A percentile compares a stretch with the other conserved stretches of the same genome.
These are phyloP conservation scores for Zaprionus davidi DNA, from an alignment of 1,140 invertebrate genomes.

Conservation along the genomic window DNA sequence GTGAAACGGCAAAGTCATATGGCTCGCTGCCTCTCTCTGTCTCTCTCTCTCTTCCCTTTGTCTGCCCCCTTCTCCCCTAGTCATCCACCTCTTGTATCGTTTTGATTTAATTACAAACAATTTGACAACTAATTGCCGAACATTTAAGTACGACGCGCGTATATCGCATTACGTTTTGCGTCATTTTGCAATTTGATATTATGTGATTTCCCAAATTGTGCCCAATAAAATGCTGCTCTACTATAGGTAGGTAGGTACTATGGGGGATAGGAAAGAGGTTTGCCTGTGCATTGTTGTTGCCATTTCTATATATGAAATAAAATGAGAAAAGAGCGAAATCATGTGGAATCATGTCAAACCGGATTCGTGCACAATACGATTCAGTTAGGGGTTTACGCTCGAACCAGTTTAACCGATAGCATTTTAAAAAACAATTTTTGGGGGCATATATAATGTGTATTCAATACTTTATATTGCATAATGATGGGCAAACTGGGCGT, in stretches of 20 bases:
- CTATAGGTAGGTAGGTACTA: conserved; percentile 14
- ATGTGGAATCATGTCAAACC: conserved; percentile 79
- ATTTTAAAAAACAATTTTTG: conserved; percentile 67
- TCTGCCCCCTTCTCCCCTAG: too few species aligned
- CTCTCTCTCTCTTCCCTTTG: neutral
- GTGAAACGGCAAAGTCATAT: conserved; percentile 68
- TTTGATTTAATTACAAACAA: conserved; percentile 83
- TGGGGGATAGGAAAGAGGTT: neutral
- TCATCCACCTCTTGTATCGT: conserved; percentile 65
- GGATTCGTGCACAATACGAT: conserved; percentile 67
- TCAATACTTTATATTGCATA: conserved; percentile 60
- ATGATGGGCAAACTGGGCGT: conserved; percentile 32
- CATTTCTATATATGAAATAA: conserved; percentile 38
- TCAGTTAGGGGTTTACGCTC: conserved; percentile 44
- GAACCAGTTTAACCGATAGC: conserved; percentile 59
- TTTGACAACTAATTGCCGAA: conserved; percentile 82
- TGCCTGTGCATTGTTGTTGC: conserved; percentile 28
- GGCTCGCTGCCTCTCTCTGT: neutral
- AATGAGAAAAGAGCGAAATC: conserved; percentile 36
- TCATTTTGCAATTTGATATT: conserved; percentile 76
- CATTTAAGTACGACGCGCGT: conserved; percentile 70
- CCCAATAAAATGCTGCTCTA: conserved; percentile 53
- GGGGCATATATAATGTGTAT: conserved; percentile 57
- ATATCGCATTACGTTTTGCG: conserved; percentile 79
- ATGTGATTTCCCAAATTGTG: conserved; percentile 68